Evolutionary conservation across 2,797 vertebrate genomes (phyloP), one percentile per base, ranked within the genome.

Genomic region (Rhinoraja longicauda): DNA sequence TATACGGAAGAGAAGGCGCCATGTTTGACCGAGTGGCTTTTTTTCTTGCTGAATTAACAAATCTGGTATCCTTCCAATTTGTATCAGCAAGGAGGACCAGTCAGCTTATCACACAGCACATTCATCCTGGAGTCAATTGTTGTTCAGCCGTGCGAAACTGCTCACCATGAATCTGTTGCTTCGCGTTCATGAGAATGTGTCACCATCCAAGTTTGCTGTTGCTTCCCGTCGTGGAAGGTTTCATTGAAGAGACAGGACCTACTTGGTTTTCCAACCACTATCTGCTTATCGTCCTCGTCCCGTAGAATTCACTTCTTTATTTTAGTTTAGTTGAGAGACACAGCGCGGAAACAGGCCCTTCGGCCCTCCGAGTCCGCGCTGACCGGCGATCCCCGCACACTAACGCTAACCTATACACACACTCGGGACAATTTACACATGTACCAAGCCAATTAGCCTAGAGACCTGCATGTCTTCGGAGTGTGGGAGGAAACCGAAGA

Each of bases 81-180:
- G n/a, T 88, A 88, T 36, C 29, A 88, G 84, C 36, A 67, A 64
- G 59, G 7, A 64, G 59, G 7, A 88, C 59, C 7, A 67, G 84
- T 88, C 67, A 19, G 9, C 81, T 84, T 84, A 84, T 84, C 53
- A 0, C 81, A 84, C 26, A 59, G 53, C 62, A 67, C 84, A 88
- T 67, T 67, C 84, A 67, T 88, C n/a, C 62, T 67, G n/a, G 6
- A 88, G 59, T 88, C 59, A 67, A 88, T 88, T 88, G 84, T 67
- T 67, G 62, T 21, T 67, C 84, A 67, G 36, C 19, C 84, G 88
- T 21, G 62, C 24, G 84, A 36, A 88, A 19, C 84, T 9, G 84
- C 84, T 36, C 19, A 67, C 59, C 59, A 24, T 64, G 21, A 88
- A 62, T 36, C 59, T 88, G n/a, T 36, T 67, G n/a, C 59, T 88